Evolutionary conservation across 1,140 invertebrate species (phyloP), one percentile per base, ranked within the genome.

Genomic region (Drosophila dunni): DNA sequence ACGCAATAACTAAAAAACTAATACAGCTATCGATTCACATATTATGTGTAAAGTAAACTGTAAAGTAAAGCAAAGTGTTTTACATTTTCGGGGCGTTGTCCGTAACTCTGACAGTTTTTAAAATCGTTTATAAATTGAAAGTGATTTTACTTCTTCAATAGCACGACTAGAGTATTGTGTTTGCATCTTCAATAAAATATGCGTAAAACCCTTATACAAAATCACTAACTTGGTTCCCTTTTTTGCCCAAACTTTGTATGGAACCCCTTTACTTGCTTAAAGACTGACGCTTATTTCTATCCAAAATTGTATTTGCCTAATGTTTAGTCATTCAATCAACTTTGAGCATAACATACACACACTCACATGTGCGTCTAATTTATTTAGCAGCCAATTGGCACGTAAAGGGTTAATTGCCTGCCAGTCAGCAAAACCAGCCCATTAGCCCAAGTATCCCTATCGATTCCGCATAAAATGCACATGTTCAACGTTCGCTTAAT

Each of bases 371-470:
- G 53, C 38, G 34, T 46, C 61, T 70, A 88, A 88, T 79, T 86
- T 86, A 79, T 88, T 82, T 77, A 70, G 76, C 71, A 67, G 63
- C 42, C 79, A 82, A 82, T 88, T 86, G 79, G 75, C 82, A 88
- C 82, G 79, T 88, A 79, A 86, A 76, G 83, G 84, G 83, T 86
- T 86, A 88, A 88, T 86, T 77, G 76, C 74, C 33, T 50, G 80
- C 79, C 67, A 79, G 79, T 86, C 82, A 86, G 82, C 82, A 86
- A 70, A 78, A 74, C 48, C 34, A 15, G 36, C 15, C 70, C 76
- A 57, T 44, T 46, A 51, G 40, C 33, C 29, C 44, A 46, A 50
- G 57, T 51, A 40, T 34, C 20, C 46, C 61, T 76, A 86, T 86
- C 76, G 82, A 86, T 88, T 86, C 46, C 65, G 73, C 79, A 86